These are phyloP conservation scores for Saguinus midas DNA, from an alignment of 2,113 vertebrate species.

Conservation along the genomic window DNA sequence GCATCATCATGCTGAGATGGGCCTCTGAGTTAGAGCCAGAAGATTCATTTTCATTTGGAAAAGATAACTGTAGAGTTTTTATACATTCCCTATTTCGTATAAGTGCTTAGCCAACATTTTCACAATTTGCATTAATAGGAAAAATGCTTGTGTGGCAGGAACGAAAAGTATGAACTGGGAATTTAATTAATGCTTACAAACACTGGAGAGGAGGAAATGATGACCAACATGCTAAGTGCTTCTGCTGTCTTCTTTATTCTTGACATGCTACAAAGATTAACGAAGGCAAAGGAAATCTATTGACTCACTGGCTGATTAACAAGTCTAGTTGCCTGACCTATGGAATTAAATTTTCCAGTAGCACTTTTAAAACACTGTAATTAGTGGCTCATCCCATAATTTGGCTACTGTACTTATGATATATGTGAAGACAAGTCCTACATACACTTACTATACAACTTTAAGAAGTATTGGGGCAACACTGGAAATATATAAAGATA, in stretches of 20 bases:
- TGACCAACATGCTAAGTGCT: neutral
- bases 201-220: neutral
- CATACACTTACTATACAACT: neutral
- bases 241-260: slow-evolving; percentile 2
- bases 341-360: slow-evolving; percentile 45
- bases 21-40: neutral
- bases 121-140: neutral
- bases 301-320: neutral
- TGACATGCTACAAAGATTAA: slow-evolving; percentile 42
- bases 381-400: slow-evolving; percentile 8
- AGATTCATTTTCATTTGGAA: neutral
- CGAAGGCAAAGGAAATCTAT: slow-evolving; percentile 12
- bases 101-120: neutral
- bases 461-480: neutral
- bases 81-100: neutral
- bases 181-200: slow-evolving; percentile 35
- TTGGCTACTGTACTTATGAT: neutral
- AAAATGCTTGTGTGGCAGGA: neutral
- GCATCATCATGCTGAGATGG: neutral
- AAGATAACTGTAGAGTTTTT: neutral
- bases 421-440: neutral
- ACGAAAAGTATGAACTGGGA: neutral
- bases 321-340: slow-evolving; percentile 4
- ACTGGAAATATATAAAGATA: neutral
- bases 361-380: slow-evolving; percentile 24